These are phyloP conservation scores for Nomada flava DNA, from an alignment of 2,888 invertebrate genomes.

Conservation along the genomic window DNA sequence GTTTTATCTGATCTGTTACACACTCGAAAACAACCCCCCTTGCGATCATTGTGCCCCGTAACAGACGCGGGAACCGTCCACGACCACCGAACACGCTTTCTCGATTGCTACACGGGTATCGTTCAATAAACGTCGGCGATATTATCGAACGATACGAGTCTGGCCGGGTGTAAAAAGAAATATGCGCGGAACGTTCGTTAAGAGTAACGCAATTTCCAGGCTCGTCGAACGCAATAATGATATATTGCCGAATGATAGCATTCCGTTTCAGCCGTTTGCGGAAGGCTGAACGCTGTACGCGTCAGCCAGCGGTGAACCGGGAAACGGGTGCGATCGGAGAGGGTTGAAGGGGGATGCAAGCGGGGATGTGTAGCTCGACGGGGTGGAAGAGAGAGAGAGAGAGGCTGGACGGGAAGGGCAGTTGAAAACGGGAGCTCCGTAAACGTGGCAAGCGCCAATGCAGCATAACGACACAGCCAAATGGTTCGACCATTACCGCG, in stretches of 20 bases:
- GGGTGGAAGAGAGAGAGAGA: conserved; percentile 51
- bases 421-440: conserved; percentile 74
- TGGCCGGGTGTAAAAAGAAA: conserved; percentile 50
- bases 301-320: conserved; percentile 32
- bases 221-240: conserved; percentile 74
- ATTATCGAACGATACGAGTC: conserved; percentile 38
- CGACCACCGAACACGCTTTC: conserved; percentile 25
- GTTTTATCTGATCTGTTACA: conserved; percentile 14
- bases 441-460: conserved; percentile 78
- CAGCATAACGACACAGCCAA: conserved; percentile 79
- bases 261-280: conserved; percentile 72
- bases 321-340: conserved; percentile 7
- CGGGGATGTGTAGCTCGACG: conserved; percentile 30
- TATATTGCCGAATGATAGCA: conserved; percentile 76
- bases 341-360: conserved; percentile 11
- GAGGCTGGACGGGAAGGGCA: conserved; percentile 60
- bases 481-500: conserved; percentile 77
- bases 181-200: conserved; percentile 65
- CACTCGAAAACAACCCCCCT: conserved; percentile 39
- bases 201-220: conserved; percentile 75
- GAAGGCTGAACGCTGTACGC: conserved; percentile 42
- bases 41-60: conserved; percentile 33
- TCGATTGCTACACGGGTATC: conserved; percentile 24
- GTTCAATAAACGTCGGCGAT: conserved; percentile 61
- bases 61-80: conserved; percentile 27